Percentiles rank a stretch among this genome's conserved stretches.
Conservation (phyloP, 2,797 vertebrate species). For the Cygnus olor region DNA sequence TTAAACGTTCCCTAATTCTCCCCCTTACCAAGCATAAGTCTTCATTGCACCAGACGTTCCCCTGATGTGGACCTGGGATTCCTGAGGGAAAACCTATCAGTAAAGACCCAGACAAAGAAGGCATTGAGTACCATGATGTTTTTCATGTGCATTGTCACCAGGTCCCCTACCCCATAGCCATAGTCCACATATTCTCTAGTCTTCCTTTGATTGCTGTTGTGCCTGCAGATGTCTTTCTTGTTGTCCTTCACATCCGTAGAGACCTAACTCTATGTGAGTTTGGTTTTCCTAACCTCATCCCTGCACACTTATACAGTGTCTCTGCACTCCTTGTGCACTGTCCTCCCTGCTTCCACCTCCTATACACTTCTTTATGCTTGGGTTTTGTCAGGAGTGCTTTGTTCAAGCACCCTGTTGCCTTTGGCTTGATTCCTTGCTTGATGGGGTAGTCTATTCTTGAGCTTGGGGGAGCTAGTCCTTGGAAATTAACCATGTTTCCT, state of each 20-base stretch:
- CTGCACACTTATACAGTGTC: neutral
- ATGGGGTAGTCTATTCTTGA: neutral
- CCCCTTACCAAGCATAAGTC: too few relatives aligned
- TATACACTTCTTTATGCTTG: neutral
- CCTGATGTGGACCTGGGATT: too few relatives aligned
- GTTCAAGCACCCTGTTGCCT: neutral
- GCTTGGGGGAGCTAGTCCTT: neutral
- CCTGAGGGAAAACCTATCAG: too few relatives aligned
- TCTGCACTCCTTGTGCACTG: neutral
- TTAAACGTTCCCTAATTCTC: too few relatives aligned
- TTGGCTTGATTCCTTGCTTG: neutral
- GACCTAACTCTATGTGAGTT: neutral
- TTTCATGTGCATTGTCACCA: too few relatives aligned
- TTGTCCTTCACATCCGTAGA: neutral
- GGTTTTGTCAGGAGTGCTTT: neutral
- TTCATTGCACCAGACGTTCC: too few relatives aligned
- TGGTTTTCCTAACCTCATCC: neutral
- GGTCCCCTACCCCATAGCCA: too few relatives aligned
- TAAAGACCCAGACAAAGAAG: too few relatives aligned
- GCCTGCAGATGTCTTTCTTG: neutral
- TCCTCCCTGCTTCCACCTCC: neutral
- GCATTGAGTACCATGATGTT: too few relatives aligned
- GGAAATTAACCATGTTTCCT: neutral
- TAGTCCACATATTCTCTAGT: too few relatives aligned
- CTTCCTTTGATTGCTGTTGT: neutral